Evolutionary conservation across 35 echinoderm and acorn worm species (phyloP).

Genomic region (Ophioderma brevispina): DNA sequence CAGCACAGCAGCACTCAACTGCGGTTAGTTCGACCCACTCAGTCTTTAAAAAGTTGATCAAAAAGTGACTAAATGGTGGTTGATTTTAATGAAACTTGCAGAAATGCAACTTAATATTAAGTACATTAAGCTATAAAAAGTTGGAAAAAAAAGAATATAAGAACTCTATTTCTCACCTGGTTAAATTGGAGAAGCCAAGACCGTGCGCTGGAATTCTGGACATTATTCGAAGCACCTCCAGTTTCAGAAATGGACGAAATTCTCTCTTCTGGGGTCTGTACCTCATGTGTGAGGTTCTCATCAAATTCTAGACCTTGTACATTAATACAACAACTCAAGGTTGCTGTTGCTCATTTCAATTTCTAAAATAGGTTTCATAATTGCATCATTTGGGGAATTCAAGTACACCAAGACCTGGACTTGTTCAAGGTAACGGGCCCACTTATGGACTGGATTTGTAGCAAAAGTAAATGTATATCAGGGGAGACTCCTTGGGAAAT

Average conservation of each 20-base stretch:
- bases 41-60: constrained; percentile 26
- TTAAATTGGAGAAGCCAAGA: no score
- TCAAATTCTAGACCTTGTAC: constrained; percentile 15
- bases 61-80: constrained; percentile 22
- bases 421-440: background rate
- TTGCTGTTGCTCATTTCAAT: background rate
- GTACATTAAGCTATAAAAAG: constrained; percentile 20
- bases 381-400: background rate
- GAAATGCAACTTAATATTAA: constrained; percentile 18
- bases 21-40: constrained; percentile 12
- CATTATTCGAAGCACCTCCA: constrained; percentile 18
- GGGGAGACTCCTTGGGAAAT: background rate
- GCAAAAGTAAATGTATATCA: background rate
- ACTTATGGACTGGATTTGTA: background rate
- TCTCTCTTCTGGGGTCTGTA: background rate
- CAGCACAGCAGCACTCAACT: background rate
- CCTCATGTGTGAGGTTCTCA: constrained; percentile 17
- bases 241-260: constrained; percentile 23
- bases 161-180: background rate
- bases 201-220: background rate
- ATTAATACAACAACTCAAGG: background rate
- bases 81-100: constrained; percentile 14
- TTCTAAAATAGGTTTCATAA: background rate
- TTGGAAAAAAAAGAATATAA: background rate
- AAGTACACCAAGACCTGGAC: background rate